Base-by-base conservation (phyloP, 2,888 invertebrate genomes). In the Dynastes grantii region DNA sequence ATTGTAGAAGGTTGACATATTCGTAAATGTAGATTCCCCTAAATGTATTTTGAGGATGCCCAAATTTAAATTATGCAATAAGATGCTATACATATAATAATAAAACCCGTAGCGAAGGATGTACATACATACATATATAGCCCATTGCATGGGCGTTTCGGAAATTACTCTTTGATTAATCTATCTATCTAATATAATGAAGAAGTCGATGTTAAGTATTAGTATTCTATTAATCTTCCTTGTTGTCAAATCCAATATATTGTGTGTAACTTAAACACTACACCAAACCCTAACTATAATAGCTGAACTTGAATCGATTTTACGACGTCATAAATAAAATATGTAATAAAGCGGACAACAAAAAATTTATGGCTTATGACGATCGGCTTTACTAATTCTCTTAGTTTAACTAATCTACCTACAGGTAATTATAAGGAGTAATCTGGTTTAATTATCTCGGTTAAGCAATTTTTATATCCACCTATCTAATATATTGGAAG, bases 391-490 rank as follows among this genome's bases (percentile, higher is more conserved):
- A 55, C 37, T 58, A 58, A 58, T 40, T 61, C 51, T 16, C n/a
- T 61, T 16, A 58, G 37, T 22, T 58, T n/a, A 58, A 40, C 4
- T 32, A 16, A 58, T 73, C 16, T 58, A 37, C 22, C 11, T 53
- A 13, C 40, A n/a, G 16, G 29, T 32, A 61, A 16, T 73, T 58
- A 22, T 40, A 73, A 45, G 58, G n/a, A 37, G 37, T 58, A 58
- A 40, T 73, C 73, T 55, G 37, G 40, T 22, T 58, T 37, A 58
- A 73, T 58, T 22, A 73, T 70, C 22, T 73, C 22, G 22, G 9
- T 5, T 40, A 29, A 73, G 27, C 27, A 67, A 27, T 45, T 49
- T 11, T 16, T 49, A 22, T 49, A 49, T 27, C 22, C 11, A 45
- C 29, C 16, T 22, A 53, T 29, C 32, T 11, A 63, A 29, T 32